Conservation (phyloP, 2,113 vertebrate genomes). For the Corvus hawaiiensis region DNA sequence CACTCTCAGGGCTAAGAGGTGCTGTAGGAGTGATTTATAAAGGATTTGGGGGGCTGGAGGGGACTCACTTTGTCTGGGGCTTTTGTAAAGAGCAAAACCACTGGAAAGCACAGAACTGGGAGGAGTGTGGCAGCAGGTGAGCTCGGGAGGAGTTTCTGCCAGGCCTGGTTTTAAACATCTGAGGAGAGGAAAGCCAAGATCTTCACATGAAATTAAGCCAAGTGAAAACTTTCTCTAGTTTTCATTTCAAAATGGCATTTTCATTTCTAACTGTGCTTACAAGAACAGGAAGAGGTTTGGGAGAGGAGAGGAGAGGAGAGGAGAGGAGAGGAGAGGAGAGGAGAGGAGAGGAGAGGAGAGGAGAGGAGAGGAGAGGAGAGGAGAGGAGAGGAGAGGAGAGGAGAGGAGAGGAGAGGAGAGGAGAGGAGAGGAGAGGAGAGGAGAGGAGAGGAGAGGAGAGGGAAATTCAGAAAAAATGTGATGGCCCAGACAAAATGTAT, state of each 20-base stretch:
- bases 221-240: background rate
- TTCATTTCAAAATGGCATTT: background rate
- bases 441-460: background rate
- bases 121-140: background rate
- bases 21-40: background rate
- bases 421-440: background rate
- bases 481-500: background rate
- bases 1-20: background rate
- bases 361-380: background rate
- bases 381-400: background rate
- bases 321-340: too few species aligned
- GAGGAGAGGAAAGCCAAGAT: background rate
- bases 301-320: background rate
- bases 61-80: rapidly evolving
- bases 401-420: background rate
- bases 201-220: background rate
- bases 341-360: too few species aligned
- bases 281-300: background rate
- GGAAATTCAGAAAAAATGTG: rapidly evolving
- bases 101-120: background rate
- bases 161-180: background rate
- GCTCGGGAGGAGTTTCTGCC: background rate
- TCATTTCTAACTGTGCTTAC: background rate
- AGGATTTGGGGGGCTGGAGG: background rate
- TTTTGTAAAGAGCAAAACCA: background rate